Evolutionary conservation across 1,140 invertebrate species (phyloP).

Genomic region (Probaryconus sp.): DNA sequence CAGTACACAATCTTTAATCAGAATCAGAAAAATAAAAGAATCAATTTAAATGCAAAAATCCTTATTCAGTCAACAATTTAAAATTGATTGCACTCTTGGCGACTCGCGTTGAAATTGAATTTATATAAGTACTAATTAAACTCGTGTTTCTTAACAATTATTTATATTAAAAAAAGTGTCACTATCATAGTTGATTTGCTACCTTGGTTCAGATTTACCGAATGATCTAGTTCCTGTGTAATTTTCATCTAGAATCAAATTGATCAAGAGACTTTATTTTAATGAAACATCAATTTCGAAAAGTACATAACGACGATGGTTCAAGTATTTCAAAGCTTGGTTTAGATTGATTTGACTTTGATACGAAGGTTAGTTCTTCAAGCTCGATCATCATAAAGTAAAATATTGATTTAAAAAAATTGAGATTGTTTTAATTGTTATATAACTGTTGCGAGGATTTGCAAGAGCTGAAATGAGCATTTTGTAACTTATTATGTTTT

Average conservation of each 20-base stretch:
- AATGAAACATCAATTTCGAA: constrained; percentile 26
- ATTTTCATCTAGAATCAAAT: constrained; percentile 27
- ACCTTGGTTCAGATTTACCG: constrained; percentile 34
- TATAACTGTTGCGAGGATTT: too few species aligned
- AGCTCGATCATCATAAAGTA: constrained; percentile 14
- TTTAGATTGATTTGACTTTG: constrained; percentile 52
- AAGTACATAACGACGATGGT: constrained; percentile 20
- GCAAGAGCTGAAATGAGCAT: too few species aligned
- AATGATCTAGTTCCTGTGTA: constrained; percentile 14
- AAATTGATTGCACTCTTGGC: constrained; percentile 17
- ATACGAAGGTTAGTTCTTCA: constrained; percentile 34
- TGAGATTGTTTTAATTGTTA: too few species aligned
- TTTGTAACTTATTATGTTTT: too few species aligned
- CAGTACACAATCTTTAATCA: constrained; percentile 6
- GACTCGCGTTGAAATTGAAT: constrained; percentile 5
- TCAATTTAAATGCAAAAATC: constrained; percentile 43
- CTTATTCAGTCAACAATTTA: constrained; percentile 23
- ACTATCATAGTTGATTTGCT: not conserved
- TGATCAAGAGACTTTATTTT: constrained; percentile 12
- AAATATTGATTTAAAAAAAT: too few species aligned
- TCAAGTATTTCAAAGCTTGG: constrained; percentile 22
- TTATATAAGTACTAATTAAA: constrained; percentile 34
- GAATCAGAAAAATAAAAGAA: constrained; percentile 20
- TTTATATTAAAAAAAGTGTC: constrained; percentile 20
- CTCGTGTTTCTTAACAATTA: constrained; percentile 17